Evolutionary conservation across 2,888 invertebrate genomes (phyloP).

Genomic region (Philonicus albiceps): DNA sequence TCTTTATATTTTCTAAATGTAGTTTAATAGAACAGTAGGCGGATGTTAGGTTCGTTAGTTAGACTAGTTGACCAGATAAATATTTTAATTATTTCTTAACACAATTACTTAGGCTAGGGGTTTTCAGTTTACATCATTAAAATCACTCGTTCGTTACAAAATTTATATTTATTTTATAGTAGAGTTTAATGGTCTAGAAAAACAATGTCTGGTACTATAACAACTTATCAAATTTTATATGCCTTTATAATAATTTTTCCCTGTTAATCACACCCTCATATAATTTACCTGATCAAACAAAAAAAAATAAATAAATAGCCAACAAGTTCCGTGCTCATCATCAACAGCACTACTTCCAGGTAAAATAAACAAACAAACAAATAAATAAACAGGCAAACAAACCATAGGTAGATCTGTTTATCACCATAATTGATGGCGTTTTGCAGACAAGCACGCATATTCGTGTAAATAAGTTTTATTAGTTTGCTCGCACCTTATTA

Average conservation of each 20-base stretch:
- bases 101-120: no score
- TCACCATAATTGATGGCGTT: no score
- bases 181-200: not conserved
- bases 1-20: not conserved
- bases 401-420: not conserved
- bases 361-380: not conserved
- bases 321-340: not conserved
- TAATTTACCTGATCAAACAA: not conserved
- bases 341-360: not conserved
- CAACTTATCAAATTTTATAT: not conserved
- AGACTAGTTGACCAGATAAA: no score
- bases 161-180: not conserved
- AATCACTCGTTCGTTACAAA: not conserved
- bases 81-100: no score
- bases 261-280: not conserved
- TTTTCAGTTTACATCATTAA: not conserved
- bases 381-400: no score
- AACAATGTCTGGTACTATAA: not conserved
- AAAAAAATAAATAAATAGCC: no score
- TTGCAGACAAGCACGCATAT: no score
- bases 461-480: slow-evolving; percentile 23
- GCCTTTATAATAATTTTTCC: not conserved
- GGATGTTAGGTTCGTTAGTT: no score
- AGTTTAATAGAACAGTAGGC: not conserved
- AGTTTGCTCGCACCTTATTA: slow-evolving; percentile 16